Evolutionary conservation across 92 coral and sea anemone genomes (phyloP).

Genomic region (Epizoanthus illoricatus): DNA sequence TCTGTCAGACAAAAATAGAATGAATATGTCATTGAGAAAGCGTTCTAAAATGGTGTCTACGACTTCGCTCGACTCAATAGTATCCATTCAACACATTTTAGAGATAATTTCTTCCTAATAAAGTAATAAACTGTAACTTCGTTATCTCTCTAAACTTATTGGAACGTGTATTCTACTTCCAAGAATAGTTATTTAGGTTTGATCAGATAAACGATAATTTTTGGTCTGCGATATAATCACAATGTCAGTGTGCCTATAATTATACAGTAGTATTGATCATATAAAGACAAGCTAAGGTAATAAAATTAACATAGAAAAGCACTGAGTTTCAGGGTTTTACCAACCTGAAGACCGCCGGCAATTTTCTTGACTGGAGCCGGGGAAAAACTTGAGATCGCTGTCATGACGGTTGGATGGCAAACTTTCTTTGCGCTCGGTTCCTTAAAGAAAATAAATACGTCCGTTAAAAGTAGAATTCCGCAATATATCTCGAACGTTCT

Average conservation of each 20-base stretch:
- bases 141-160: too few species aligned
- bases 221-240: background rate
- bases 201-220: slow-evolving; percentile 6
- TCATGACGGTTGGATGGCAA: slow-evolving; percentile 50
- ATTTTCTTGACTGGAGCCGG: slow-evolving; percentile 59
- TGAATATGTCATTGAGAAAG: slow-evolving; percentile 20
- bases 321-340: background rate
- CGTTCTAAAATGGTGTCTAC: background rate
- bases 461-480: slow-evolving; percentile 1
- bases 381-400: slow-evolving; percentile 44
- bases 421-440: slow-evolving; percentile 62
- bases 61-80: slow-evolving; percentile 8
- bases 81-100: background rate
- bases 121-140: background rate
- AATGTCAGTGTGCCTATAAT: slow-evolving; percentile 13
- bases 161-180: too few species aligned
- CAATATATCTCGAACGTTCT: slow-evolving; percentile 26
- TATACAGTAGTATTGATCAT: slow-evolving; percentile 13
- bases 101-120: background rate
- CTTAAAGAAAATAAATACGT: slow-evolving; percentile 33
- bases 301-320: slow-evolving; percentile 1
- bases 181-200: background rate
- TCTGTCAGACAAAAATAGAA: slow-evolving; percentile 19
- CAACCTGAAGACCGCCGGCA: slow-evolving; percentile 31
- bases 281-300: slow-evolving; percentile 7